Evolutionary conservation across 64 coral and sea anemone genomes (phyloP).

Genomic region (Actinia equina): DNA sequence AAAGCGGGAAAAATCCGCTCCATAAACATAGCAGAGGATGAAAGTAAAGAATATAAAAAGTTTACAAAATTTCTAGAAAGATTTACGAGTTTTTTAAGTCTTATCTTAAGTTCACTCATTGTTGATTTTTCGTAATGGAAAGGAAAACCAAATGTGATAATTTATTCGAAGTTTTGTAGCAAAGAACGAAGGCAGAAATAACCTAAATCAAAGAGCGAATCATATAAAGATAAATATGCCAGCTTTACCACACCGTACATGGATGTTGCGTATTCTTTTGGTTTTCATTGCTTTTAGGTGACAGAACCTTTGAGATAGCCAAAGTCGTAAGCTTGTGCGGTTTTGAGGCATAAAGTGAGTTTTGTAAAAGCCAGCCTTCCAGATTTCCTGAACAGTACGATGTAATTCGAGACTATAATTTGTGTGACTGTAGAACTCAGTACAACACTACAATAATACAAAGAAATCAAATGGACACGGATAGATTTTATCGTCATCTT

Average conservation of each 20-base stretch:
- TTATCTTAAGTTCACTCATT: not conserved
- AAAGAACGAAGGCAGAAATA: not conserved
- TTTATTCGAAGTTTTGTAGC: no score
- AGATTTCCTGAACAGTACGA: not conserved
- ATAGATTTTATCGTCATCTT: not conserved
- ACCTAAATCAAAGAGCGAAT: not conserved
- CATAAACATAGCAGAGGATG: not conserved
- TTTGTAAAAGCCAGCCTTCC: not conserved
- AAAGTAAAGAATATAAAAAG: not conserved
- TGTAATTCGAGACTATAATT: conserved; percentile 19
- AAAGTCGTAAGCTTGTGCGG: not conserved
- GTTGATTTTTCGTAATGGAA: no score
- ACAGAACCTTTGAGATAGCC: not conserved
- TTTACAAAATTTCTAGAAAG: not conserved
- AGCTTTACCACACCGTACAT: conserved; percentile 4
- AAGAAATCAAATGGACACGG: not conserved
- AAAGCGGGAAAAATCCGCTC: not conserved
- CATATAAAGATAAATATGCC: not conserved
- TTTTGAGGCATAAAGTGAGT: not conserved
- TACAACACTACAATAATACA: not conserved
- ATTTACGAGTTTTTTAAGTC: not conserved
- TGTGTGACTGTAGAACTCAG: not conserved
- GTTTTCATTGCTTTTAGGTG: not conserved
- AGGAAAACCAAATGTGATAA: no score
- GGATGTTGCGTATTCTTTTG: not conserved